phyloP scores from a whole-genome alignment of 2,113 vertebrate genomes.

The Beaufortia kweichowensis region DNA sequence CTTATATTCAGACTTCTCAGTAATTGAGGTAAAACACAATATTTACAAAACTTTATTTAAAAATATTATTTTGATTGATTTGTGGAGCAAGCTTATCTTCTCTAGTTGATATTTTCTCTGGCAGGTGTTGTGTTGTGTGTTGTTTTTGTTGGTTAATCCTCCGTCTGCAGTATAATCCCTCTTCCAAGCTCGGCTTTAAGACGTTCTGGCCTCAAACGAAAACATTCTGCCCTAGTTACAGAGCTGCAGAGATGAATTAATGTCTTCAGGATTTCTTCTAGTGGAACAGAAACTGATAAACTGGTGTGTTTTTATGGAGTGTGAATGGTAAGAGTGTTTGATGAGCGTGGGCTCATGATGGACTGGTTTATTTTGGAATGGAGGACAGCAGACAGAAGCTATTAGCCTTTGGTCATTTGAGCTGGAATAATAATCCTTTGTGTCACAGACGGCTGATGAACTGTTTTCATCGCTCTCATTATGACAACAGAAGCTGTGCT shows the following conservation, averaged over 20 bases:
- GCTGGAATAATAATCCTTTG: conserved; percentile 72
- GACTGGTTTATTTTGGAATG: conserved; percentile 62
- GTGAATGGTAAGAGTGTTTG: no score
- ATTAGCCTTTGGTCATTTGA: conserved; percentile 69
- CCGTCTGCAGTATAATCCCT: conserved; percentile 37
- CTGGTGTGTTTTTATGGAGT: no score
- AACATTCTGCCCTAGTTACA: conserved; percentile 37
- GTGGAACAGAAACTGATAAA: no score
- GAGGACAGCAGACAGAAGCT: conserved; percentile 60
- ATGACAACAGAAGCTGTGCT: conserved; percentile 23
- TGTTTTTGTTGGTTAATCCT: conserved; percentile 23
- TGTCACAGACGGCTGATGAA: conserved; percentile 58
- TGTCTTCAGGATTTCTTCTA: conserved; percentile 4
- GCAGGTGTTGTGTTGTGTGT: not conserved
- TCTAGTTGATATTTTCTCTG: not conserved
- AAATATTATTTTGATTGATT: no score
- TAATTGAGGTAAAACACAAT: no score
- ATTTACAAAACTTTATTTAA: no score
- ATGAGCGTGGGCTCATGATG: not conserved
- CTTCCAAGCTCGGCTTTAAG: conserved; percentile 15
- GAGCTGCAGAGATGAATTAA: not conserved
- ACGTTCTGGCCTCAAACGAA: conserved; percentile 29
- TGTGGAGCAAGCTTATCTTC: not conserved
- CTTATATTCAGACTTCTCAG: no score
- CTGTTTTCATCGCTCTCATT: conserved; percentile 45